Percentiles rank a stretch among this genome's conserved stretches.
These are phyloP conservation scores for Petrocephalus zakoni DNA, from an alignment of 2,113 vertebrate genomes.

Conservation along the genomic window DNA sequence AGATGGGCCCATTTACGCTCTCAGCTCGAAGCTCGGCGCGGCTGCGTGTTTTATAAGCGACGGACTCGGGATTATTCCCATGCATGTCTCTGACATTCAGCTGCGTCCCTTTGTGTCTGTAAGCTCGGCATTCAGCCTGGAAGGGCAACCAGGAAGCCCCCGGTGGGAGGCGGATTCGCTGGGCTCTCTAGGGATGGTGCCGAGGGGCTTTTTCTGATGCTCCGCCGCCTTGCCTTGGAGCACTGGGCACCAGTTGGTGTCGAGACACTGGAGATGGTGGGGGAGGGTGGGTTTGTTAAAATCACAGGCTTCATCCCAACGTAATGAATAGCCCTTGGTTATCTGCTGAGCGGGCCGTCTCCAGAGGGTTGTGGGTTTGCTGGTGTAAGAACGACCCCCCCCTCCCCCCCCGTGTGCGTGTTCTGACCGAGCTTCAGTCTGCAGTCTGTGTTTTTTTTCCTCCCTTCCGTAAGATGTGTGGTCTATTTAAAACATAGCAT, in stretches of 20 bases:
- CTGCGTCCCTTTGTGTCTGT: not conserved
- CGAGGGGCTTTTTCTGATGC: not conserved
- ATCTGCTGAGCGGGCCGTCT: not conserved
- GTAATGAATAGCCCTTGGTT: slow-evolving; percentile 2
- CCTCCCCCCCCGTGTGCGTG: not conserved
- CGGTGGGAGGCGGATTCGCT: not conserved
- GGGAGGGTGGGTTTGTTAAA: not conserved
- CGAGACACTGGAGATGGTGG: not conserved
- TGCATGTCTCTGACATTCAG: not conserved
- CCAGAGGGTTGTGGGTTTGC: slow-evolving; percentile 8
- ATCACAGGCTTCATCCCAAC: not conserved
- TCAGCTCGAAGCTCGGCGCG: not conserved
- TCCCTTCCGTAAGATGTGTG: not conserved
- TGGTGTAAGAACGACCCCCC: not conserved
- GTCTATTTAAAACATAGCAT: not conserved
- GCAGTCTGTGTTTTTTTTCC: not conserved
- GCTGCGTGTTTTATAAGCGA: not conserved
- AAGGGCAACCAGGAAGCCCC: not conserved
- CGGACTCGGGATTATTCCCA: not conserved
- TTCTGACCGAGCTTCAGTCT: not conserved
- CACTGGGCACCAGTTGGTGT: not conserved
- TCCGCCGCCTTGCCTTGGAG: not conserved
- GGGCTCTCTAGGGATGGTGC: not conserved
- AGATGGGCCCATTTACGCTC: not conserved
- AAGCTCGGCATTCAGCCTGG: not conserved